These are phyloP conservation scores for Protonemura montana DNA, from an alignment of 2,888 invertebrate genomes.

Conservation along the genomic window DNA sequence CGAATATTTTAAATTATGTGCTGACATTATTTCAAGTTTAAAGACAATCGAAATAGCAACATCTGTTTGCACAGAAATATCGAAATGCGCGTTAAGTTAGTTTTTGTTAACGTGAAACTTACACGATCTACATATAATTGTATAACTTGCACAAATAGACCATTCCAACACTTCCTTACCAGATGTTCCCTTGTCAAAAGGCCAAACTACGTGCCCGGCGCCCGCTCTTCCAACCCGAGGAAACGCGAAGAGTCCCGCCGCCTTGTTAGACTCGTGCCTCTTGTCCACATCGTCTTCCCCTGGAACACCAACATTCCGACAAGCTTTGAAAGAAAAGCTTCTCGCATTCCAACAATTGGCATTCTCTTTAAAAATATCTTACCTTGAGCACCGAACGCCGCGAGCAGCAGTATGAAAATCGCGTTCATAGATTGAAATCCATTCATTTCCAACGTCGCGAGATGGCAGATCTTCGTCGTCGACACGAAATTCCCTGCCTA, in stretches of 20 bases:
- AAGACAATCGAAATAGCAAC: no score
- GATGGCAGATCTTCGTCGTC: neutral
- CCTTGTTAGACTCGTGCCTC: constrained; percentile 16
- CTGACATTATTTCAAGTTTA: no score
- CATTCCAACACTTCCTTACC: neutral
- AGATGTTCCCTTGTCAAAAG: neutral
- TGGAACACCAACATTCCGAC: neutral
- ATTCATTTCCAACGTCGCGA: neutral
- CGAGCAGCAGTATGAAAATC: neutral
- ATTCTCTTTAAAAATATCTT: neutral
- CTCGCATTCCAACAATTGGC: neutral
- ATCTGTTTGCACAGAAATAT: no score
- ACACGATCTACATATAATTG: no score
- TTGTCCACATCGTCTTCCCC: constrained; percentile 27
- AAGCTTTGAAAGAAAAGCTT: neutral
- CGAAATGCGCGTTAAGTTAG: no score
- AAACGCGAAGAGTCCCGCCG: constrained; percentile 13
- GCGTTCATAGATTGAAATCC: neutral
- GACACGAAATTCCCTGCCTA: neutral
- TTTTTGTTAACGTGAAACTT: no score
- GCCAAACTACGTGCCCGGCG: neutral
- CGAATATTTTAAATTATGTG: no score
- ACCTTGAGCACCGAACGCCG: neutral
- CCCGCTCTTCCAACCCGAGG: constrained; percentile 15
- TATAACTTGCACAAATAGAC: no score